These are phyloP conservation scores for Pelosia muscerda DNA, from an alignment of 2,888 invertebrate genomes.

Conservation along the genomic window DNA sequence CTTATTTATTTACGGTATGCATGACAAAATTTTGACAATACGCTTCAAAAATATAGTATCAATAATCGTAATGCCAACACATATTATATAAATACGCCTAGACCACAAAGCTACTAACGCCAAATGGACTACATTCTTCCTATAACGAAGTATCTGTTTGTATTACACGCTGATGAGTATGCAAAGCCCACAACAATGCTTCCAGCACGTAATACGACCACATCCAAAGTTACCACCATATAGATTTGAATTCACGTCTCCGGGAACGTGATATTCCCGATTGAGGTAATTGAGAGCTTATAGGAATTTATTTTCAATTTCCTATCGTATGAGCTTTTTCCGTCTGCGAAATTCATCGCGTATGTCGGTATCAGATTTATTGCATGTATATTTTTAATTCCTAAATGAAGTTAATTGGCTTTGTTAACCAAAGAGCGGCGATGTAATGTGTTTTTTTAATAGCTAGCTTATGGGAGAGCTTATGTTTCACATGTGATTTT, in stretches of 20 bases:
- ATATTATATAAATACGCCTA: no score
- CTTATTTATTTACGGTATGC: no score
- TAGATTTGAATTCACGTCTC: constrained; percentile 65
- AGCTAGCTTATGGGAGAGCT: not conserved
- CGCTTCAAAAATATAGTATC: no score
- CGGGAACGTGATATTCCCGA: constrained; percentile 77
- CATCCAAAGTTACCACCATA: constrained; percentile 43
- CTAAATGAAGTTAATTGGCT: constrained; percentile 41
- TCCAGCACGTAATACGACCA: constrained; percentile 25
- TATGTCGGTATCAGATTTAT: constrained; percentile 63
- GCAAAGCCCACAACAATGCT: constrained; percentile 22
- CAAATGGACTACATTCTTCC: not conserved
- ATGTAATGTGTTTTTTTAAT: not conserved
- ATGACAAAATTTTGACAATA: no score
- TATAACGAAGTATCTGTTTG: not conserved
- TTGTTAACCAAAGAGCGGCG: constrained; percentile 6
- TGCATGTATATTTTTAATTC: constrained; percentile 63
- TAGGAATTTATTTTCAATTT: constrained; percentile 86
- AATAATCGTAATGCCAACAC: no score
- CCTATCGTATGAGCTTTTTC: constrained; percentile 77
- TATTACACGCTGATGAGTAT: not conserved
- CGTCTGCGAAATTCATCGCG: constrained; percentile 69
- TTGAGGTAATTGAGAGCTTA: constrained; percentile 85
- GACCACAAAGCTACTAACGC: no score
- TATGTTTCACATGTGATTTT: constrained; percentile 3